These are phyloP conservation scores for Brachionus paranguensis DNA, from an alignment of 1,140 invertebrate genomes.

Conservation along the genomic window DNA sequence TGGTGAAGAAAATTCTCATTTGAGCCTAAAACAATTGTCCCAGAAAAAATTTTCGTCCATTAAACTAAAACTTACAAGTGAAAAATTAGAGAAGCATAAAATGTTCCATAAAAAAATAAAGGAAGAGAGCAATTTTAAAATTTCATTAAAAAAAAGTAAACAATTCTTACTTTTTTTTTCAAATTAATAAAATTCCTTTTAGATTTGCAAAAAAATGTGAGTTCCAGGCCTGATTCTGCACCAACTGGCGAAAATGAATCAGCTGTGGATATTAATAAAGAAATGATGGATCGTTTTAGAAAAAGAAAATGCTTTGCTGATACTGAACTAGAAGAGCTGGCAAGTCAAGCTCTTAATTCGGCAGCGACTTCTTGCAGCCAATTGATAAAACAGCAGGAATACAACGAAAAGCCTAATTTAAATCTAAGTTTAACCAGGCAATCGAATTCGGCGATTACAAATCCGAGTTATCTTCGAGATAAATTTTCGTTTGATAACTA, in stretches of 20 bases:
- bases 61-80: neutral
- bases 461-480: neutral
- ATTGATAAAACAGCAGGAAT: neutral
- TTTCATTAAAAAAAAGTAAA: conserved; percentile 24
- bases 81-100: conserved; percentile 6
- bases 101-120: conserved; percentile 9
- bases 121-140: conserved; percentile 21
- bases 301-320: conserved; percentile 57
- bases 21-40: neutral
- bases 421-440: neutral
- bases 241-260: neutral
- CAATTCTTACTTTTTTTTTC: neutral
- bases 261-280: neutral
- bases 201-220: neutral
- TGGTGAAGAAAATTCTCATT: neutral
- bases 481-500: neutral
- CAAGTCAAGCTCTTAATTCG: neutral
- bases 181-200: neutral
- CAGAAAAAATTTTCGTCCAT: neutral
- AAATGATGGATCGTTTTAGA: conserved; percentile 54
- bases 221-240: neutral
- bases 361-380: neutral
- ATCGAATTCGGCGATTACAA: neutral
- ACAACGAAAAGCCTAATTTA: neutral
- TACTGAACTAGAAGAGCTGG: conserved; percentile 54